Percentiles rank a stretch among this genome's conserved stretches.
Conservation (phyloP, 1,140 invertebrate species). For the Trissolcus basalis region DNA sequence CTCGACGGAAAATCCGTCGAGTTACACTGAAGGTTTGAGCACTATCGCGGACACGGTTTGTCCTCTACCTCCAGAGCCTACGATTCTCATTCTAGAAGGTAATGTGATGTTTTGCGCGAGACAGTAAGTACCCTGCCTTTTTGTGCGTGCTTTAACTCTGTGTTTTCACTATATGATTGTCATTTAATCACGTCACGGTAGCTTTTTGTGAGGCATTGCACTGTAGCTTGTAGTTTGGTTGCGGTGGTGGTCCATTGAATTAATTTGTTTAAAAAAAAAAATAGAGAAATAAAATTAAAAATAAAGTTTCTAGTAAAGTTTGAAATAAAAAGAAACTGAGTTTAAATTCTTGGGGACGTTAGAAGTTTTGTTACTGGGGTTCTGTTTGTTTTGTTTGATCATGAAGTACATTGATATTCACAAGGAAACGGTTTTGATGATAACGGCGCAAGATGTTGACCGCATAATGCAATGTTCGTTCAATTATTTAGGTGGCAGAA, state of each 20-base stretch:
- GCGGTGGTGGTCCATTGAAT: conserved; percentile 6
- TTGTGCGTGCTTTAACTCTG: conserved; percentile 20
- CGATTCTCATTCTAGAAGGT: conserved; percentile 87
- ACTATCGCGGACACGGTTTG: conserved; percentile 71
- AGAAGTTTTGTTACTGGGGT: too few species aligned
- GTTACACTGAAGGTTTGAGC: conserved; percentile 58
- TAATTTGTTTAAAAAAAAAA: too few species aligned
- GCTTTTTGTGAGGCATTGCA: conserved; percentile 38
- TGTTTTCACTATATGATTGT: conserved; percentile 27
- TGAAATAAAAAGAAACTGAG: too few species aligned
- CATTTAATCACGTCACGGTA: conserved; percentile 27
- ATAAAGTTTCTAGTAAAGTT: too few species aligned
- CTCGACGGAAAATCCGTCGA: conserved; percentile 41
- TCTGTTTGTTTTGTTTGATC: too few species aligned
- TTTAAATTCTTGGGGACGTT: too few species aligned
- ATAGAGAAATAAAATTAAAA: too few species aligned
- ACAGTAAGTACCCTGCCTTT: conserved; percentile 24
- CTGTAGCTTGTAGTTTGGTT: conserved; percentile 28
- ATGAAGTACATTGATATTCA: too few species aligned
- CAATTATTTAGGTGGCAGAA: conserved; percentile 82
- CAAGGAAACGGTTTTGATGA: too few species aligned
- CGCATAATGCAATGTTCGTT: conserved; percentile 48
- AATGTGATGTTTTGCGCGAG: conserved; percentile 78
- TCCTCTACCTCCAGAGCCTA: conserved; percentile 80
- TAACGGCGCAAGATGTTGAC: background rate